Percentiles rank a stretch among this genome's conserved stretches.
phyloP scores from a whole-genome alignment of 2,797 vertebrate genomes.

The Podarcis siculus region DNA sequence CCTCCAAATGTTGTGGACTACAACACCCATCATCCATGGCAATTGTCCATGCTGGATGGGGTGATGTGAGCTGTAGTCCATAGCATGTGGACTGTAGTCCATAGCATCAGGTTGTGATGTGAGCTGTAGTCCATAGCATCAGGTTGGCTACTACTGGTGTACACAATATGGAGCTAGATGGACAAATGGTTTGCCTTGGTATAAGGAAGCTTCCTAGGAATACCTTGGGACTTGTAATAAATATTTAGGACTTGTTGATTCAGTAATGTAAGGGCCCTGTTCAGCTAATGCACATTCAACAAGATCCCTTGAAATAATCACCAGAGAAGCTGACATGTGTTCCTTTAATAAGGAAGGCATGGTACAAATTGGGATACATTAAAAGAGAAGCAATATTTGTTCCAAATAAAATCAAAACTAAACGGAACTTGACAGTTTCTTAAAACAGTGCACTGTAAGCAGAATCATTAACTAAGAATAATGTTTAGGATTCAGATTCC shows the following conservation, averaged over 20 bases:
- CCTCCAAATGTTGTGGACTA: too few relatives aligned
- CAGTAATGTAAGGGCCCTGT: background rate
- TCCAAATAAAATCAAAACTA: background rate
- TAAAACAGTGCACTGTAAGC: background rate
- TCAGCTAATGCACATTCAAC: background rate
- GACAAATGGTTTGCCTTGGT: too few relatives aligned
- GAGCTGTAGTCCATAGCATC: too few relatives aligned
- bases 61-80: too few relatives aligned
- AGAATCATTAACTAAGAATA: background rate
- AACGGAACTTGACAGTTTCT: background rate
- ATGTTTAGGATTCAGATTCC: background rate
- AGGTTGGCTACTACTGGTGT: too few relatives aligned
- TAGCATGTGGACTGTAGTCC: too few relatives aligned
- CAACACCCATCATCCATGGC: too few relatives aligned
- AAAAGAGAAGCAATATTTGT: background rate
- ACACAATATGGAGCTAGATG: too few relatives aligned
- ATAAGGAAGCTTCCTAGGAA: background rate
- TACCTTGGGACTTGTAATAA: background rate
- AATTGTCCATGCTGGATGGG: too few relatives aligned
- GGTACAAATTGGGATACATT: too few relatives aligned
- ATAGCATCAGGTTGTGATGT: too few relatives aligned
- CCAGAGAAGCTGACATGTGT: background rate
- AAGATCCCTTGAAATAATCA: background rate
- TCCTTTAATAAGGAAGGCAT: background rate
- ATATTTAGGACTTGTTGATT: background rate